Base-by-base conservation (phyloP, 2,113 vertebrate genomes). In the Labrus mixtus region DNA sequence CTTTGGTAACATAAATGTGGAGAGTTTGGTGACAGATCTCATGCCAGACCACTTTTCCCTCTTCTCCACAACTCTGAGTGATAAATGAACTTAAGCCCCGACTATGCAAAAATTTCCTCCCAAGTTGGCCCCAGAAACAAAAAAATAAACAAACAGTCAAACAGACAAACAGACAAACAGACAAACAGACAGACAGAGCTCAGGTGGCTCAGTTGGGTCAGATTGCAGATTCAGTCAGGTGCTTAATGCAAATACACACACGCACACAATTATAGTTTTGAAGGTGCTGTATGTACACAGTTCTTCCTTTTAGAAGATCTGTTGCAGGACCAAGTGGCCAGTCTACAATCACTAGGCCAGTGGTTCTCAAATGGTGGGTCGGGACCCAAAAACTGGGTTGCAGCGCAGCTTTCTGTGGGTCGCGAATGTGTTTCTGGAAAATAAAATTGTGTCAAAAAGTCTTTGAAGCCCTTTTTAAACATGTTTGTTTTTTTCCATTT, bases 61-160 rank as follows among this genome's bases (percentile, higher is more conserved):
- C 62, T 77, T 77, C 60, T 70, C 70, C 53, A 68, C 81, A 76
- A 68, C 83, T 83, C 46, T 77, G 79, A 68, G 57, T 41, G 74
- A 91, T 82, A 83, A 88, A 91, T 86, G 76, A 82, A 76, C 65
- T 51, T 11, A 45, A 66, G 58, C 72, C 71, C 77, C 75, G 62
- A 50, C 76, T 22, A 64, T 73, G 65, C 45, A 85, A 81, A 88
- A 85, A 82, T 86, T 89, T 91, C 82, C 90, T 87, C 79, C 15
- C 12, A 11, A 25, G 67, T 11, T 68, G 16, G 76, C 22, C 41
- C 61, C 56, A 39, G 33, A 54, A 37, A 79, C 67, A 39, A 63
- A 57, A 63, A 84, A 61, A 73, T 6, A 33, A 33, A 33, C 29
- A 33, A 33, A 25, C 25, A 25, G 3, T 2, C 25, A 25, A 25